Percentiles rank a stretch among this genome's conserved stretches.
These are phyloP conservation scores for Cheirogaleus medius DNA, from an alignment of 2,113 vertebrate genomes.

Conservation along the genomic window DNA sequence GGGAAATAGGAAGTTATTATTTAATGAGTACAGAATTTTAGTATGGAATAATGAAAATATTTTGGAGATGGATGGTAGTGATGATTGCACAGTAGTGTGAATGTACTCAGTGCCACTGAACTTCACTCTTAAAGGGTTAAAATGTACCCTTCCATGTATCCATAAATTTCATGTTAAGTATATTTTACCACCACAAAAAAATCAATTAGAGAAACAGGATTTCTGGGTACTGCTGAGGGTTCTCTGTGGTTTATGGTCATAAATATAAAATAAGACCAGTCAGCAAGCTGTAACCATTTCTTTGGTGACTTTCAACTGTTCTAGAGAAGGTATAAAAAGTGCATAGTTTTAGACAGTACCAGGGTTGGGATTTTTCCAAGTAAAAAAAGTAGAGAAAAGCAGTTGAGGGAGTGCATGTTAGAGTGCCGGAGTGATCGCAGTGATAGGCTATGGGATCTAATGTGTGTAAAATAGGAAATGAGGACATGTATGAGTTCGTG, in stretches of 20 bases:
- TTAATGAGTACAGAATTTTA: neutral
- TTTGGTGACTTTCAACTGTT: neutral
- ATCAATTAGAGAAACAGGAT: neutral
- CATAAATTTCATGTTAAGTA: neutral
- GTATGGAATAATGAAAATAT: too few relatives aligned
- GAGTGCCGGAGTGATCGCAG: too few relatives aligned
- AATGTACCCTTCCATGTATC: too few relatives aligned
- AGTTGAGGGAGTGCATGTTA: neutral
- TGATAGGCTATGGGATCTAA: too few relatives aligned
- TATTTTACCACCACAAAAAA: neutral
- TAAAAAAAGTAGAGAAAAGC: neutral
- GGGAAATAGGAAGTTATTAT: neutral
- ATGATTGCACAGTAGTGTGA: neutral
- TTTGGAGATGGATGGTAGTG: neutral
- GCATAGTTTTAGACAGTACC: neutral
- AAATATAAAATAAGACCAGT: neutral
- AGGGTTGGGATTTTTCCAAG: neutral
- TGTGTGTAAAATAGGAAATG: neutral
- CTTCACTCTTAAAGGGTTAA: neutral
- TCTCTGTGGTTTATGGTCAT: neutral
- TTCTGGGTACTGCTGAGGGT: neutral
- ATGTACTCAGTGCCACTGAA: neutral
- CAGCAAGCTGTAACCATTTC: neutral
- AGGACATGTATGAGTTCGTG: neutral
- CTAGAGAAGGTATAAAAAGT: neutral